These are phyloP conservation scores for Columba livia DNA, from an alignment of 2,113 vertebrate species.

Conservation along the genomic window DNA sequence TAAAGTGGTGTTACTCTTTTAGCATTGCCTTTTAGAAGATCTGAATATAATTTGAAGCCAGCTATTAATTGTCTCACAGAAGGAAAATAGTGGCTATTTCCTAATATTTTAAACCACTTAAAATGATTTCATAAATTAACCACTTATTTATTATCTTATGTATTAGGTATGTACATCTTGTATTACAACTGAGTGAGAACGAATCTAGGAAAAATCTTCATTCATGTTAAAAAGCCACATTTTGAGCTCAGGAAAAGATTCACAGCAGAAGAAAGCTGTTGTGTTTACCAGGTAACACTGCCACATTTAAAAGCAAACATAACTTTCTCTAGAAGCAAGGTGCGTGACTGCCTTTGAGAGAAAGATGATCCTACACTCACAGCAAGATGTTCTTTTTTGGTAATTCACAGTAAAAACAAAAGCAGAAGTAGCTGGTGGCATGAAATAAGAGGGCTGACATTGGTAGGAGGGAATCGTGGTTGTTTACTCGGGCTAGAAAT, in stretches of 20 bases:
- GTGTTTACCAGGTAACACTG: neutral
- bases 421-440: slow-evolving; percentile 28
- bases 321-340: slow-evolving; percentile 20
- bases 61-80: neutral
- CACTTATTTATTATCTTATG: neutral
- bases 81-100: neutral
- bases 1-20: neutral
- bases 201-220: neutral
- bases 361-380: neutral
- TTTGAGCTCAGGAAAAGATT: neutral
- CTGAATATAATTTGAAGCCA: neutral
- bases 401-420: slow-evolving; percentile 57
- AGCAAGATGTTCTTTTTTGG: slow-evolving; percentile 56
- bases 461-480: slow-evolving; percentile 7
- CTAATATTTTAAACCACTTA: neutral
- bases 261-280: neutral
- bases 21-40: neutral
- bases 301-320: slow-evolving; percentile 19
- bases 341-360: neutral
- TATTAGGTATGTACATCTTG: neutral
- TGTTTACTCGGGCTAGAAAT: slow-evolving; percentile 64
- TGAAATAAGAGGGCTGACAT: slow-evolving; percentile 30
- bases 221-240: neutral
- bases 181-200: neutral
- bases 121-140: neutral